phyloP scores from a whole-genome alignment of 2,797 vertebrate genomes.

The Sebastes matsubarae region DNA sequence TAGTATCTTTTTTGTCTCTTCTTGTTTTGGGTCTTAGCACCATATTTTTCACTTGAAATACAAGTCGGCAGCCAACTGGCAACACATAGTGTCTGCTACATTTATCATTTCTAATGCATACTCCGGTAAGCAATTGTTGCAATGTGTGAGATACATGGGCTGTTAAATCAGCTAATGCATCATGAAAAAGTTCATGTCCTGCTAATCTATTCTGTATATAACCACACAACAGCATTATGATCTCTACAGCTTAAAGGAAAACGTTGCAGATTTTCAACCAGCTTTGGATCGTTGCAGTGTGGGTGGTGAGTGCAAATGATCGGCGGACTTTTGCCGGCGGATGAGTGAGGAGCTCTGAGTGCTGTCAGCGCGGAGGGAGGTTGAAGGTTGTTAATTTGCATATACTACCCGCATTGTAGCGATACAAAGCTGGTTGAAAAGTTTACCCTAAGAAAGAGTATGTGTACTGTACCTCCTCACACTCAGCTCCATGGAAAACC shows the following conservation, averaged over 20 bases:
- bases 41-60: background rate
- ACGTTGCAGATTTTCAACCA: background rate
- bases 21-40: background rate
- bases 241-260: background rate
- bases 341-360: background rate
- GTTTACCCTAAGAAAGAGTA: background rate
- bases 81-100: background rate
- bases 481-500: conserved; percentile 96
- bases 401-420: background rate
- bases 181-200: background rate
- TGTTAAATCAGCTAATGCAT: background rate
- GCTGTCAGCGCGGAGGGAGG: background rate
- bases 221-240: background rate
- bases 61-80: background rate
- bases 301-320: background rate
- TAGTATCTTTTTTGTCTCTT: background rate
- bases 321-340: too few relatives aligned
- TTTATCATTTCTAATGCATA: background rate
- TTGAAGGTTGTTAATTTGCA: background rate
- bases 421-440: background rate
- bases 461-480: conserved; percentile 89
- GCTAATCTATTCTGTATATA: background rate
- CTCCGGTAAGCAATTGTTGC: background rate
- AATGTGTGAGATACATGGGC: background rate
- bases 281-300: background rate